Percentiles rank a stretch among this genome's conserved stretches.
These are phyloP conservation scores for Pandemis corylana DNA, from an alignment of 2,888 invertebrate species.

Conservation along the genomic window DNA sequence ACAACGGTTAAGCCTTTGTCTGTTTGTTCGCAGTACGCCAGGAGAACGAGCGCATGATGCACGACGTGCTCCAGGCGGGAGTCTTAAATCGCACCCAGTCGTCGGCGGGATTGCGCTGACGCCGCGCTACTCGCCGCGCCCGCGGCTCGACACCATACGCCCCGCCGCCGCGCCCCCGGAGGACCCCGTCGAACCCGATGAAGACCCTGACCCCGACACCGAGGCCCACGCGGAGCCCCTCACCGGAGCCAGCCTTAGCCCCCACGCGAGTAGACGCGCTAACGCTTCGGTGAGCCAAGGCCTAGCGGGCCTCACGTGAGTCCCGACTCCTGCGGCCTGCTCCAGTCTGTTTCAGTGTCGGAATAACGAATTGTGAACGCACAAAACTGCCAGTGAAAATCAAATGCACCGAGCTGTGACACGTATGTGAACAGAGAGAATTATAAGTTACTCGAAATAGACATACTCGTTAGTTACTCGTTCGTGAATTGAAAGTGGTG, in stretches of 20 bases:
- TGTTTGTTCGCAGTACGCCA: conserved; percentile 90
- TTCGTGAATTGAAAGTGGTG: conserved; percentile 63
- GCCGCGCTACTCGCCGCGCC: conserved; percentile 82
- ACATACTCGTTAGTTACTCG: conserved; percentile 55
- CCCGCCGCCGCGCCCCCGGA: conserved; percentile 80
- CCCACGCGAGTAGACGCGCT: conserved; percentile 25
- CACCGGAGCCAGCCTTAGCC: conserved; percentile 45
- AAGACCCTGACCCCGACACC: conserved; percentile 53
- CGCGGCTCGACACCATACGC: conserved; percentile 76
- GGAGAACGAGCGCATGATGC: conserved; percentile 94
- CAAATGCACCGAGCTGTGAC: conserved; percentile 49
- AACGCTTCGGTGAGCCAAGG: conserved; percentile 54
- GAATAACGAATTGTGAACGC: conserved; percentile 51
- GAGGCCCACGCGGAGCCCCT: conserved; percentile 42
- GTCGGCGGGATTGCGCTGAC: conserved; percentile 83
- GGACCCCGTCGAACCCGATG: conserved; percentile 55
- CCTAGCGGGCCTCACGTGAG: conserved; percentile 61
- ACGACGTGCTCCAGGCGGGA: conserved; percentile 89
- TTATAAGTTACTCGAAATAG: conserved; percentile 50
- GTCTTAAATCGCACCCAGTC: conserved; percentile 84
- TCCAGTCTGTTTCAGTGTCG: conserved; percentile 41
- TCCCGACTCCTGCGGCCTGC: conserved; percentile 44
- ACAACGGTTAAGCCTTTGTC: conserved; percentile 67
- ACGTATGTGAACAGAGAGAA: conserved; percentile 63
- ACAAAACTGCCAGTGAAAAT: conserved; percentile 50